A percentile compares a stretch with the other conserved stretches of the same genome.
Conservation (phyloP, 2,797 vertebrate species). For the Aeoliscus strigatus region DNA sequence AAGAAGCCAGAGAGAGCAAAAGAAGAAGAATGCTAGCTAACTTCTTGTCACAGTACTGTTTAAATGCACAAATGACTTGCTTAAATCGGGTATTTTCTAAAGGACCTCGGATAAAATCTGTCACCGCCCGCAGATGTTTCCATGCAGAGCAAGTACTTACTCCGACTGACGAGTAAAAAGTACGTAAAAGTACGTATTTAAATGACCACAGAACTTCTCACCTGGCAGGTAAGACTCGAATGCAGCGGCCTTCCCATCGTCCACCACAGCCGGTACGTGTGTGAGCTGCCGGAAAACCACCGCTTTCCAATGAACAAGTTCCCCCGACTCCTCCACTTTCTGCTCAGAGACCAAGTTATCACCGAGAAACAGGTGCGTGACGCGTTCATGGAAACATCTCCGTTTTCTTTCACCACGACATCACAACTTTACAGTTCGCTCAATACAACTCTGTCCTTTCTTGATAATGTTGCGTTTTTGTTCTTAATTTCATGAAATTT, state of each 20-base stretch:
- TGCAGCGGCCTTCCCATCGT: slow-evolving; percentile 44
- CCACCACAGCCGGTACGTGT: slow-evolving; percentile 53
- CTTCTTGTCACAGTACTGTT: no score
- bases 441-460: no score
- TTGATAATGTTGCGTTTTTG: no score
- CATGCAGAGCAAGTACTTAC: slow-evolving; percentile 44
- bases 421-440: no score
- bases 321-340: slow-evolving; percentile 43
- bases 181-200: rapidly evolving
- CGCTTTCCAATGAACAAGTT: slow-evolving; percentile 64
- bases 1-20: no score
- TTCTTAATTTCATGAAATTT: no score
- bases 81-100: not conserved
- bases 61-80: no score
- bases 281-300: slow-evolving; percentile 55
- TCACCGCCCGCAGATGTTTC: slow-evolving; percentile 34
- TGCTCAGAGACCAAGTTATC: slow-evolving; percentile 56
- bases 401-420: no score
- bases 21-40: no score
- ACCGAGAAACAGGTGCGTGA: slow-evolving; percentile 54
- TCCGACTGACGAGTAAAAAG: no score
- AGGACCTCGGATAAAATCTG: not conserved
- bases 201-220: not conserved
- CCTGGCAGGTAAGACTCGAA: slow-evolving; percentile 29
- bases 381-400: not conserved